Percentiles rank a stretch among this genome's conserved stretches.
These are phyloP conservation scores for Acrocephalus arundinaceus DNA, from an alignment of 2,113 vertebrate genomes.

Conservation along the genomic window DNA sequence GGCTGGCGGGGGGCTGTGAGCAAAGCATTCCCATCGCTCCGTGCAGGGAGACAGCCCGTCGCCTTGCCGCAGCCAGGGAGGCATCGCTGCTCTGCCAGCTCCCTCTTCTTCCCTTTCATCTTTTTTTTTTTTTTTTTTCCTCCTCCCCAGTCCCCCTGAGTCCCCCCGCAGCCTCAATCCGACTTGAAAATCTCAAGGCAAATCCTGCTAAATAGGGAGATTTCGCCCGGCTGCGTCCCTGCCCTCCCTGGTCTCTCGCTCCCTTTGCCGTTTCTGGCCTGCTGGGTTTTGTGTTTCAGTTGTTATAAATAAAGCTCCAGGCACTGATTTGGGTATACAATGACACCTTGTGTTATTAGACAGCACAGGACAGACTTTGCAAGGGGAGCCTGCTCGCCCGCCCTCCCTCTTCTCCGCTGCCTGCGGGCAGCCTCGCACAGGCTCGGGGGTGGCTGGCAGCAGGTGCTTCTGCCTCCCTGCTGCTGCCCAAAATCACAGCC, in stretches of 20 bases:
- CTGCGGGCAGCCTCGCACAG: not conserved
- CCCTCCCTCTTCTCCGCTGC: not conserved
- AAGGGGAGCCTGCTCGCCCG: slow-evolving; percentile 7
- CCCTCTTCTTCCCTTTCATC: not conserved
- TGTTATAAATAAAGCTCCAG: slow-evolving; percentile 70
- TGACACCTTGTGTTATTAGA: slow-evolving; percentile 72
- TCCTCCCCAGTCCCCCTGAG: not conserved
- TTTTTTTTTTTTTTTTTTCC: not conserved
- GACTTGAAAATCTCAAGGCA: slow-evolving; percentile 4
- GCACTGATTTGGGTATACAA: slow-evolving; percentile 71
- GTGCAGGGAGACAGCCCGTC: not conserved
- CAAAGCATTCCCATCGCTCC: not conserved
- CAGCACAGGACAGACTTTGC: slow-evolving; percentile 56
- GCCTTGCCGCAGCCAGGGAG: not conserved
- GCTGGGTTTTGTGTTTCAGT: slow-evolving; percentile 66
- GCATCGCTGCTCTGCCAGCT: not conserved
- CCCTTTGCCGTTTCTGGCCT: slow-evolving; percentile 25
- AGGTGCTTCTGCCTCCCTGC: slow-evolving; percentile 17
- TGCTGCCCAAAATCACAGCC: not conserved
- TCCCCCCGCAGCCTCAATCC: not conserved
- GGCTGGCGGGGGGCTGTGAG: not conserved
- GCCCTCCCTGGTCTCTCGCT: not conserved
- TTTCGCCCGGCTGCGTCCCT: not conserved
- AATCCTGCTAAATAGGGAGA: slow-evolving; percentile 43
- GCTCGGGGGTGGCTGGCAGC: not conserved